Evolutionary conservation across 2,888 invertebrate genomes (phyloP), one percentile per base, ranked within the genome.

Genomic region (Synergus japonicus): DNA sequence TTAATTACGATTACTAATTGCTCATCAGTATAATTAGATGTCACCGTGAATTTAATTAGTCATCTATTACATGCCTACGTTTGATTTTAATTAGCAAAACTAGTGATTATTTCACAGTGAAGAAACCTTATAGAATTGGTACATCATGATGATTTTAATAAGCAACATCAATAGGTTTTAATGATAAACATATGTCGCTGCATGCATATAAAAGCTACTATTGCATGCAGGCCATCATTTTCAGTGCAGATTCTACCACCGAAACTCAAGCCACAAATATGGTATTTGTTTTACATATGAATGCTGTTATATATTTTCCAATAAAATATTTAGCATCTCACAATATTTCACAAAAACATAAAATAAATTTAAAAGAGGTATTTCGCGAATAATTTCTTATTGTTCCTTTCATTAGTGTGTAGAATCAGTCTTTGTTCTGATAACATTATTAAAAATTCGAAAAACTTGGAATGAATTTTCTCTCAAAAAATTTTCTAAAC

Each of bases 201-300:
- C 46, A 67, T 67, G 67, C 67, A 67, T 67, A 46, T 44, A 67
- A 69, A 67, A 29, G 46, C 22, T 46, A 67, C 22, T 22, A 67
- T 67, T 67, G 46, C 67, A 22, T 13, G 22, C 5, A 46, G 29
- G 15, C 15, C 13, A 69, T 46, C 29, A 46, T 69, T 69, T 46
- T 29, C 67, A 13, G 15, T 12, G 4, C 29, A 69, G 22, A 69
- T 46, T 22, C 22, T 46, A 13, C 18, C 18, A 29, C 29, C 3
- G 29, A 29, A 29, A 29, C 29, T 29, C 46, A 18, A 29, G 67
- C 46, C 29, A 43, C n/a, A 65, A 69, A 69, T 46, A 13, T 18
- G 15, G 7, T 46, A 7, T 69, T 49, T 13, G 1, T 22, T 18
- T n/a, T 67, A 18, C 9, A 18, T 66, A 44, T 13, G 1, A 43